Conservation (phyloP, 2,888 invertebrate species). For the Gryllus longicercus region DNA sequence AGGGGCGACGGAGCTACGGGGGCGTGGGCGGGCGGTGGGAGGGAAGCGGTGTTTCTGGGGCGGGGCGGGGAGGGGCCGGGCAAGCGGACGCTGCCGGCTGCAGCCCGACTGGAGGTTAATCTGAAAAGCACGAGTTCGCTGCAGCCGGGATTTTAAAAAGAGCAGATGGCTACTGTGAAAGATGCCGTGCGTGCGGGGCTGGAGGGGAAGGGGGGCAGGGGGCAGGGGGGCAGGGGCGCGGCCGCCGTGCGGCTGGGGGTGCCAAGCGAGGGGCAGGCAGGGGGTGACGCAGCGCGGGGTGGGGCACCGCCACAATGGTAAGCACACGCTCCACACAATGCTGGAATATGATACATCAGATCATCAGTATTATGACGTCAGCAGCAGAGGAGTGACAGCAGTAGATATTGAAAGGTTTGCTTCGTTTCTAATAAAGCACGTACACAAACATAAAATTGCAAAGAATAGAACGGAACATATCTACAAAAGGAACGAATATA, state of each 20-base stretch:
- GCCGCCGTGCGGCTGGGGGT: conserved; percentile 21
- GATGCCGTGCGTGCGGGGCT: background rate
- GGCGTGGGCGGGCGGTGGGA: too few relatives aligned
- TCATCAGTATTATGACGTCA: conserved; percentile 31
- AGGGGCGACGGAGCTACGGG: too few relatives aligned
- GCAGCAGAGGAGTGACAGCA: conserved; percentile 10
- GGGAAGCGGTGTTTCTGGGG: background rate
- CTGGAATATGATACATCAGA: conserved; percentile 31
- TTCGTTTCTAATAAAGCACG: conserved; percentile 18
- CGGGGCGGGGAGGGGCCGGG: too few relatives aligned
- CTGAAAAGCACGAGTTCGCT: conserved; percentile 31
- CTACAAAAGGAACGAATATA: conserved; percentile 21
- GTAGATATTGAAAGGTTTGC: conserved; percentile 2
- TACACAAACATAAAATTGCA: conserved; percentile 30
- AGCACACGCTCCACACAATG: conserved; percentile 30
- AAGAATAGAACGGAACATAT: conserved; percentile 20
- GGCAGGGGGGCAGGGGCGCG: too few relatives aligned
- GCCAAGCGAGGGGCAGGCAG: conserved; percentile 12
- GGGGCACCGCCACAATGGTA: background rate
- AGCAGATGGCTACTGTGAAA: conserved; percentile 30
- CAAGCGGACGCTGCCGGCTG: background rate
- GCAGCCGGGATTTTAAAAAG: conserved; percentile 29
- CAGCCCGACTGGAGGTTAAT: conserved; percentile 27
- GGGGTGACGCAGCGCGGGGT: background rate
- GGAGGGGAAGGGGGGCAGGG: too few relatives aligned